Conservation (phyloP, 2,888 invertebrate species). For the Ypsolopha scabrella region DNA sequence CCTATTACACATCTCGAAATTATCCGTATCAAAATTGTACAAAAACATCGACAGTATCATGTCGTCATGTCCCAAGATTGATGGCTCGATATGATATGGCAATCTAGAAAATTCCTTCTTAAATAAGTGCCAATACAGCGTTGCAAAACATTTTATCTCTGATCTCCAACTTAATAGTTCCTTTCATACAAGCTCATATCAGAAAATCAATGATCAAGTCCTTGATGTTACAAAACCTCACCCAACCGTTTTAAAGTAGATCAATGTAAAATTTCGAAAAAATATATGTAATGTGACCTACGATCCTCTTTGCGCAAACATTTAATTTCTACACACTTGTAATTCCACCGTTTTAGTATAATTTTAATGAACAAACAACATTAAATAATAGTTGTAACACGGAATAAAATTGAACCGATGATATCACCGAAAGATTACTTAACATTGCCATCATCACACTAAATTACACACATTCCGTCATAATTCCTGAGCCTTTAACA, state of each 20-base stretch:
- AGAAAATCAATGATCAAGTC: constrained; percentile 39
- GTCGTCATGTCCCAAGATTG: too few species aligned
- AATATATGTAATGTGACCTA: not conserved
- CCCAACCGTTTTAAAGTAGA: not conserved
- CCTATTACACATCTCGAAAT: too few species aligned
- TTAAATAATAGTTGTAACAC: not conserved
- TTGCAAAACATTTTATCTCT: too few species aligned
- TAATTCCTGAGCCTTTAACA: not conserved
- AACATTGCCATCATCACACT: not conserved
- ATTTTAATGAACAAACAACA: not conserved
- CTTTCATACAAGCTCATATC: constrained; percentile 11
- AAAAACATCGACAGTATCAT: too few species aligned
- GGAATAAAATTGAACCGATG: not conserved
- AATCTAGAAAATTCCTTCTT: too few species aligned
- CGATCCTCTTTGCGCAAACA: not conserved
- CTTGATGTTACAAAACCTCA: constrained; percentile 38
- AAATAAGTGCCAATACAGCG: too few species aligned
- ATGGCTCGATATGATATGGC: too few species aligned
- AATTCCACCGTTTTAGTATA: not conserved
- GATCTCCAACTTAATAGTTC: not conserved
- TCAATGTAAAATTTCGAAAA: constrained; percentile 1
- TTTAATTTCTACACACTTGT: not conserved
- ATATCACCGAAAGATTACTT: not conserved
- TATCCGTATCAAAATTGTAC: too few species aligned
- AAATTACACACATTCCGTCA: not conserved